Conservation (phyloP, 2,113 vertebrate genomes). For the Plectropomus leopardus region DNA sequence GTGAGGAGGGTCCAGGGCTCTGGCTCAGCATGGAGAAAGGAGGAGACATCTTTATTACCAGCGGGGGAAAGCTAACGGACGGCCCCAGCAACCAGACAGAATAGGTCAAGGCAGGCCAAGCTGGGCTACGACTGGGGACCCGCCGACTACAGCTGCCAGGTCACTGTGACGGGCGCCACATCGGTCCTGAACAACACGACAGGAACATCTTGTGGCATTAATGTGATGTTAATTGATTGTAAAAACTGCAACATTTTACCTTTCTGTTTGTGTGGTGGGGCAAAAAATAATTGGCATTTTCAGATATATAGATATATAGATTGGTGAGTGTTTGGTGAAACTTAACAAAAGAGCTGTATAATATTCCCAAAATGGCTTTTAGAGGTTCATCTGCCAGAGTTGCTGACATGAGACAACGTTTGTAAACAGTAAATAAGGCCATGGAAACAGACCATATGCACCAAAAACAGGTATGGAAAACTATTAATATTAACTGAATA, state of each 20-base stretch:
- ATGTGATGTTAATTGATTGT: slow-evolving; percentile 30
- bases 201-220: slow-evolving; percentile 25
- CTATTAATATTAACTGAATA: neutral
- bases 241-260: slow-evolving; percentile 34
- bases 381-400: no score
- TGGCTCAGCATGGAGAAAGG: slow-evolving; percentile 65
- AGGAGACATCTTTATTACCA: slow-evolving; percentile 86
- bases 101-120: slow-evolving; percentile 57
- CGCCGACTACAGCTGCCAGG: slow-evolving; percentile 53
- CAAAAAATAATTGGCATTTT: neutral
- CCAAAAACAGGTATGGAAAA: slow-evolving; percentile 2
- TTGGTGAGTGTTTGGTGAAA: neutral
- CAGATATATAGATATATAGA: neutral
- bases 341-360: neutral
- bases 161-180: slow-evolving; percentile 37
- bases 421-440: neutral
- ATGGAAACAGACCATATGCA: neutral
- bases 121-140: slow-evolving; percentile 35
- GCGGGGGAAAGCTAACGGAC: slow-evolving; percentile 62
- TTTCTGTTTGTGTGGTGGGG: slow-evolving; percentile 14
- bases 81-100: slow-evolving; percentile 54
- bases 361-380: no score
- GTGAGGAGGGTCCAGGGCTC: slow-evolving; percentile 70
- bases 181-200: slow-evolving; percentile 21
- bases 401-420: no score